These are phyloP conservation scores for Tinea pellionella DNA, from an alignment of 2,888 invertebrate species.

Conservation along the genomic window DNA sequence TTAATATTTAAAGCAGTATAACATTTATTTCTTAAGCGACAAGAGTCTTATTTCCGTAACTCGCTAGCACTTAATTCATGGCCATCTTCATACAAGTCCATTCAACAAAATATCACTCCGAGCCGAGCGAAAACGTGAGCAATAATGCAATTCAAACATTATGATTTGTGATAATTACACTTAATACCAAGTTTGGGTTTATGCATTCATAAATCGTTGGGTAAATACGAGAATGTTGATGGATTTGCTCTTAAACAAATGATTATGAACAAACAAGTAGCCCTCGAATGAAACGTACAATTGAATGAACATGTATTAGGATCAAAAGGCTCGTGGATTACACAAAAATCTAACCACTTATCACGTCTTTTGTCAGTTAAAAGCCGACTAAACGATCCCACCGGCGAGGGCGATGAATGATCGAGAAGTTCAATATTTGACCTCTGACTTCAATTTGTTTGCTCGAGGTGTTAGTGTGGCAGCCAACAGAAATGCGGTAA, in stretches of 20 bases:
- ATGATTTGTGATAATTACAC: constrained; percentile 50
- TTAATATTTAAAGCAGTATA: neutral
- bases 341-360: constrained; percentile 60
- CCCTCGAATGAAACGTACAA: neutral
- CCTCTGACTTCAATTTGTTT: constrained; percentile 48
- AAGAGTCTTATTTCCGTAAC: neutral
- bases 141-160: constrained; percentile 39
- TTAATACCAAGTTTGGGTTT: constrained; percentile 22
- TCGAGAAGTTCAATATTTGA: constrained; percentile 49
- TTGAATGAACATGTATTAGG: constrained; percentile 17
- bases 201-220: constrained; percentile 14
- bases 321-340: constrained; percentile 49
- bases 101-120: constrained; percentile 31
- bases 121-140: constrained; percentile 24
- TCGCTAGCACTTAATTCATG: neutral
- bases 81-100: neutral
- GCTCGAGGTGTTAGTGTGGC: constrained; percentile 36
- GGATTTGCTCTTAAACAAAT: constrained; percentile 5
- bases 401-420: constrained; percentile 40
- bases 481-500: constrained; percentile 17
- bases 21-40: neutral
- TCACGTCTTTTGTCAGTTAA: constrained; percentile 56
- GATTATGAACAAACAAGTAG: neutral
- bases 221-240: constrained; percentile 1
- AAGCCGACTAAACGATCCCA: constrained; percentile 51